Evolutionary conservation across 2,113 vertebrate species (phyloP).

Genomic region (Hemichromis elongatus): DNA sequence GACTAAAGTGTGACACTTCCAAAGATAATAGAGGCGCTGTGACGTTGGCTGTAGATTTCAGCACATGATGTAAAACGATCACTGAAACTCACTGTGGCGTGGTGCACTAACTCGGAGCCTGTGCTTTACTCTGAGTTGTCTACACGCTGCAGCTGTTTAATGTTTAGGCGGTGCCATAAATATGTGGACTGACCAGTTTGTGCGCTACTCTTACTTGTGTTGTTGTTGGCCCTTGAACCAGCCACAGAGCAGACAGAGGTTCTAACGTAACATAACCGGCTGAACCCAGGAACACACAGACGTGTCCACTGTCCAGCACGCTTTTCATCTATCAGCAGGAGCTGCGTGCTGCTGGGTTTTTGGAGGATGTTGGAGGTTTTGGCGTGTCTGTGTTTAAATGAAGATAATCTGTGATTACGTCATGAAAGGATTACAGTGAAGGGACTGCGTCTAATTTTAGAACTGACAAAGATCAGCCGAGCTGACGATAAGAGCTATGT

Average conservation of each 20-base stretch:
- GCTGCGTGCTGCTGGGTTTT: not conserved
- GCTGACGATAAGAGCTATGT: not conserved
- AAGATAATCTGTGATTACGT: not conserved
- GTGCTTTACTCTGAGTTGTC: not conserved
- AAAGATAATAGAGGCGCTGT: not conserved
- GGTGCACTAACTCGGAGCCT: not conserved
- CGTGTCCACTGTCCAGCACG: not conserved
- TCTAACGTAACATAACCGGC: not conserved
- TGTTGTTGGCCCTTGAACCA: not conserved
- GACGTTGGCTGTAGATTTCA: not conserved
- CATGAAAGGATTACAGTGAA: not conserved
- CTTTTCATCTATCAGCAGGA: not conserved
- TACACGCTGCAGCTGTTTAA: not conserved
- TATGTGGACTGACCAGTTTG: not conserved
- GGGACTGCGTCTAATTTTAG: not conserved
- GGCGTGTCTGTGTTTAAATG: not conserved
- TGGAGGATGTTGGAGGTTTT: not conserved
- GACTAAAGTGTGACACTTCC: not conserved
- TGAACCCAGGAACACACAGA: not conserved
- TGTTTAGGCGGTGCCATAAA: not conserved
- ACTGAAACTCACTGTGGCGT: not conserved
- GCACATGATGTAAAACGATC: not conserved
- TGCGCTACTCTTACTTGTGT: not conserved
- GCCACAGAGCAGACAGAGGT: not conserved
- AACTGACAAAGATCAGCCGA: not conserved